Evolutionary conservation across 1,140 invertebrate species (phyloP), one percentile per base, ranked within the genome.

Genomic region (Drosophila kepulauana): DNA sequence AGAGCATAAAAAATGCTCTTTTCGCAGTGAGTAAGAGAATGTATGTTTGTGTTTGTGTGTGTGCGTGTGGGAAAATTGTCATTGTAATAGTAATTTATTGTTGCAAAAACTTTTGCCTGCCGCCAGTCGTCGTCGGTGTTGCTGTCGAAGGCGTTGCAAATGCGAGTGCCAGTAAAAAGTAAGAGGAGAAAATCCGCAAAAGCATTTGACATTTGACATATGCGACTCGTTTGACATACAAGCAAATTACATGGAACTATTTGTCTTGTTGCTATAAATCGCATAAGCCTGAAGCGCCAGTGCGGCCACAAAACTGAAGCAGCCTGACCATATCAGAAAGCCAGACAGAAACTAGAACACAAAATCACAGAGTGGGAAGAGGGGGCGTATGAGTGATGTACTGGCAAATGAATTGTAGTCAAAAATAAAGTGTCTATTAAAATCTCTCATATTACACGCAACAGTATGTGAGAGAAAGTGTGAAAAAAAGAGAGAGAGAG

Each of bases 41-140:
- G 30, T 43, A 10, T 54, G 15, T 35, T 11, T 41, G 8, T 52
- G 33, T 48, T 33, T 43, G 28, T 66, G 78, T 71, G 62, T 43
- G 13, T 33, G 71, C 3, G 20, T 25, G 20, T 25, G 70, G 38
- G 41, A 67, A 56, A 80, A 88, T 84, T 82, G 84, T 87, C 80
- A 79, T 80, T 88, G 84, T 84, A 88, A 88, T 88, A 82, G 84
- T 88, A 88, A 88, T 88, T 88, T 88, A 88, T 88, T 79, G 82
- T 76, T 73, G 63, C 64, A 48, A 82, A 78, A 87, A 86, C 72
- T 65, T 77, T 65, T 71, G 52, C 63, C 75, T 63, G 54, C 67
- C 54, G 10, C 57, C 41, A 38, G 33, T 51, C 30, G 28, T 49
- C 35, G 35, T 54, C 65, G 49, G 54, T 65, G 64, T 80, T 67